Conservation (phyloP, 2,888 invertebrate genomes). For the Ethmia dodecea region DNA sequence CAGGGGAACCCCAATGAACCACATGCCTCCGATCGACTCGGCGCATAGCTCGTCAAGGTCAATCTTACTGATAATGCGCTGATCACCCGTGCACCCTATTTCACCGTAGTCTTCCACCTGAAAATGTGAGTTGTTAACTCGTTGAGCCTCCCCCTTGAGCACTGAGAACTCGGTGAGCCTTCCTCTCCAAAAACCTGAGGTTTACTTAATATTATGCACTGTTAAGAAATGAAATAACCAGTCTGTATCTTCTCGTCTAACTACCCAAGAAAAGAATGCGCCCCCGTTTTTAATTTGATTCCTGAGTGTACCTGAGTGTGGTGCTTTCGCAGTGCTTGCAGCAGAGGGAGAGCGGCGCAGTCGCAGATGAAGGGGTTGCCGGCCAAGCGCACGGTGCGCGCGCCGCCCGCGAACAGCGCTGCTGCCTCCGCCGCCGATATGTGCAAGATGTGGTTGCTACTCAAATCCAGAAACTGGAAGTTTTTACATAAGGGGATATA, state of each 20-base stretch:
- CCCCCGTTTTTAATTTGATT: not conserved
- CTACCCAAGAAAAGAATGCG: too few species aligned
- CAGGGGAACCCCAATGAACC: not conserved
- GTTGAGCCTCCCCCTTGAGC: too few species aligned
- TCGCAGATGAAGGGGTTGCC: constrained; percentile 24
- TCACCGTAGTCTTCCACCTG: constrained; percentile 6
- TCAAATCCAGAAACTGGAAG: too few species aligned
- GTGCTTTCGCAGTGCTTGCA: constrained; percentile 17
- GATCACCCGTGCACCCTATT: constrained; percentile 1
- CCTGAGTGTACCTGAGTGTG: not conserved
- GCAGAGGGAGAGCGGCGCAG: constrained; percentile 18
- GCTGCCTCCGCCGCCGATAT: too few species aligned
- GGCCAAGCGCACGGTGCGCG: constrained; percentile 19
- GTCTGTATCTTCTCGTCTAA: too few species aligned
- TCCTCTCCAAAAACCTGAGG: not conserved
- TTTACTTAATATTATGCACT: not conserved
- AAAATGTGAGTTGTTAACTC: too few species aligned
- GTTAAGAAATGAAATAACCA: too few species aligned
- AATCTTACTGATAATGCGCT: not conserved
- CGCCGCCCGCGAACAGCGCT: too few species aligned
- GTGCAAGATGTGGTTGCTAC: too few species aligned
- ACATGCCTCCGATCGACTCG: not conserved
- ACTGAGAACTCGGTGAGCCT: too few species aligned
- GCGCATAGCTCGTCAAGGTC: constrained; percentile 1
- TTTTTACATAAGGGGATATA: too few species aligned